Conservation (phyloP, 2,888 invertebrate species). For the Eilema sororculum region DNA sequence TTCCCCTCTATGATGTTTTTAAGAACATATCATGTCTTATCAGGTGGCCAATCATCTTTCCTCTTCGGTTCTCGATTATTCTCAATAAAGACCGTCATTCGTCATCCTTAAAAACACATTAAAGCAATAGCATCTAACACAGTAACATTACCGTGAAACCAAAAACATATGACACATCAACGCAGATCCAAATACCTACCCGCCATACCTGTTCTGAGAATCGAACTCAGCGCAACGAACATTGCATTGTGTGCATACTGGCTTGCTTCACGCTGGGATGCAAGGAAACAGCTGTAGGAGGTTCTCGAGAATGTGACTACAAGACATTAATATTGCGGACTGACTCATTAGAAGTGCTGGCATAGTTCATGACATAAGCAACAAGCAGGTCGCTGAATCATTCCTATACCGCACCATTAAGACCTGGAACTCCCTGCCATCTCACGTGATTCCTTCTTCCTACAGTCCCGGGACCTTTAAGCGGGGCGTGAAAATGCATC, state of each 20-base stretch:
- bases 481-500: too few species aligned
- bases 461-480: too few species aligned
- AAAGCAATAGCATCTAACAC: constrained; percentile 8
- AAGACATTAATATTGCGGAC: constrained; percentile 6
- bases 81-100: too few species aligned
- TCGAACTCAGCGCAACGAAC: constrained; percentile 14
- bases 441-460: too few species aligned
- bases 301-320: constrained; percentile 7
- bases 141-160: constrained; percentile 3
- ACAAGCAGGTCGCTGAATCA: too few species aligned
- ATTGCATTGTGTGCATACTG: constrained; percentile 15
- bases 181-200: constrained; percentile 16
- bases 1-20: too few species aligned
- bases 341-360: background rate
- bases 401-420: too few species aligned
- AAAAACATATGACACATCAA: constrained; percentile 17
- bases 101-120: too few species aligned
- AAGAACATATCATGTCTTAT: too few species aligned
- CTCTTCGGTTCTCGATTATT: too few species aligned
- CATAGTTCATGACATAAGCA: background rate
- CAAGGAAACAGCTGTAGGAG: constrained; percentile 10
- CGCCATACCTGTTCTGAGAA: constrained; percentile 20
- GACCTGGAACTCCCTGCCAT: too few species aligned
- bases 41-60: too few species aligned
- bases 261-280: constrained; percentile 20